Base-by-base conservation (phyloP, 2,888 invertebrate genomes). In the Gisinianus flammeolus region DNA sequence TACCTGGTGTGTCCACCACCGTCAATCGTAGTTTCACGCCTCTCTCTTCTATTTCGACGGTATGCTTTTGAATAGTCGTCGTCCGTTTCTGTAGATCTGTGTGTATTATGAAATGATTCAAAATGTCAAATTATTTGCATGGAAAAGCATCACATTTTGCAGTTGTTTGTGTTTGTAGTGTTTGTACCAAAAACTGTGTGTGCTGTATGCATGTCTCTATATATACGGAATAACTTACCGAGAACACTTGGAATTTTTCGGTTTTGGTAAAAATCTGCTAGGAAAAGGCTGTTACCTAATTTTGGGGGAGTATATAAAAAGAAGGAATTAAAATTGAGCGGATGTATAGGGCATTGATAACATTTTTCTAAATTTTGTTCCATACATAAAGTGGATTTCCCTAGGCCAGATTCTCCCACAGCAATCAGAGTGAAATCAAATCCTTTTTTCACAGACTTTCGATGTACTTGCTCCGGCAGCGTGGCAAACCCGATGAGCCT, bases 391-490 rank as follows among this genome's bases (percentile, higher is more conserved):
- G 98, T 98, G 0, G 97, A 96, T 89, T 98, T 98, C n/a, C 80
- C 80, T 28, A 80, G 70, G 0, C 97, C 96, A 86, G 94, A 94
- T 87, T 92, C 91, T 56, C 96, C 88, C 88, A 95, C 96, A 75
- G 97, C 97, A 97, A 98, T 97, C 24, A 98, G 89, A 0, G 97
- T 98, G 87, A 98, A 98, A 88, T 97, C 97, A 87, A 98, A 98
- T 31, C 97, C 97, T 87, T 97, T 97, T 88, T 98, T 98, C 76
- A 97, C 97, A 0, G 96, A 97, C 88, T 98, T 98, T 82, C 97
- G 90, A 87, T 98, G 97, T 31, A 98, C 97, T 88, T 98, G 97
- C 88, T 97, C 97, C 2, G 98, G 97, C 62, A 98, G 88, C 89
- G 97, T 97, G 73, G 97, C 97, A 88, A 96, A 96, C 10, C 96